Conservation (phyloP, 1,140 invertebrate genomes). For the Zaprionus ghesquierei region DNA sequence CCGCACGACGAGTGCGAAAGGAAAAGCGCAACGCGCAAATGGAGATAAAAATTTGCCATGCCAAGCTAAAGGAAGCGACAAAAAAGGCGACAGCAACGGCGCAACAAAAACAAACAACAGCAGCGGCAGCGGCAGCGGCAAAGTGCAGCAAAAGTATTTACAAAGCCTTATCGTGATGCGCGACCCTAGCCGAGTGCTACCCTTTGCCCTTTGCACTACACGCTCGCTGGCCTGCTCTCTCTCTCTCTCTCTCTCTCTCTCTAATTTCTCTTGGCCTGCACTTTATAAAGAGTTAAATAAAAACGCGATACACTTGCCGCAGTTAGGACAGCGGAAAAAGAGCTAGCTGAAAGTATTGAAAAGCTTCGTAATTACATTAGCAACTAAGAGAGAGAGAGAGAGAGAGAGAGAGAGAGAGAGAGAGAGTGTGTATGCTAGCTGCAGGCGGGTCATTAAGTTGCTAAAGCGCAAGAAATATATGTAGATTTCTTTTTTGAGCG, state of each 20-base stretch:
- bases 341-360: conserved; percentile 33
- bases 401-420: no score
- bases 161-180: conserved; percentile 76
- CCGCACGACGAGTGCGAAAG: no score
- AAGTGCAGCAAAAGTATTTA: conserved; percentile 80
- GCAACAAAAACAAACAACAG: conserved; percentile 47
- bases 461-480: background rate
- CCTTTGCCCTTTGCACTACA: conserved; percentile 32
- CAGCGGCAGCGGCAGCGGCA: conserved; percentile 26
- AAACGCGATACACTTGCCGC: conserved; percentile 65
- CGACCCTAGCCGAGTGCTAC: conserved; percentile 18
- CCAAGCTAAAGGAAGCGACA: conserved; percentile 74
- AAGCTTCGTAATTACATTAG: conserved; percentile 28
- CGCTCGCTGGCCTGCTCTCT: conserved; percentile 69
- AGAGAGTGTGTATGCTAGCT: background rate
- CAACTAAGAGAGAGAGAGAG: background rate
- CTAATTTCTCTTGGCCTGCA: conserved; percentile 75
- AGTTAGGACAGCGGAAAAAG: conserved; percentile 3
- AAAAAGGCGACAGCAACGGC: conserved; percentile 49
- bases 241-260: conserved; percentile 65
- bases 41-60: conserved; percentile 79
- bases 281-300: conserved; percentile 75
- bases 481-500: background rate
- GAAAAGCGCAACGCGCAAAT: conserved; percentile 66
- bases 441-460: background rate